Base-by-base conservation (phyloP, 2,797 vertebrate species). In the Acanthurus leucopareius region DNA sequence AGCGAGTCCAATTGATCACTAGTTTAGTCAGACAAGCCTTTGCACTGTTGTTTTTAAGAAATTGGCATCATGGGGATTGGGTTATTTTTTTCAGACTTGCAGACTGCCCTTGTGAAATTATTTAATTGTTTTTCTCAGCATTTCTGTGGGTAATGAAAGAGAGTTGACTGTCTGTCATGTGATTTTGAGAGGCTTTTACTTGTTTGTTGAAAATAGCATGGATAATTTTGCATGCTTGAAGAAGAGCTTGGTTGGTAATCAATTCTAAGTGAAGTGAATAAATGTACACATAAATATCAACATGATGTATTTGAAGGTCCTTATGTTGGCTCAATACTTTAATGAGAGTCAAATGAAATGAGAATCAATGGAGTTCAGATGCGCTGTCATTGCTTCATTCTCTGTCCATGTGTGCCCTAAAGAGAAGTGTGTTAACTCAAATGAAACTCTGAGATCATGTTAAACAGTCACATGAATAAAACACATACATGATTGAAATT, bases 1-100 rank as follows among this genome's bases (percentile, higher is more conserved):
- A 67, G 73, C 51, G n/a, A 71, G 79, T 79, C 73, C 52, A 74
- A 74, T 71, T 82, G 74, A 79, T 87, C 68, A 72, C 67, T 40
- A 63, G 72, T 81, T 69, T 76, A 80, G 47, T 68, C 77, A 70
- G 58, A 71, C 28, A 52, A 70, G 70, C 62, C 40, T 45, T 42
- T 47, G 73, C 32, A 4, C 63, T 82, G 76, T 80, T 88, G 69
- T 84, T 77, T 73, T 73, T 48, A 73, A 67, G 58, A 79, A 77
- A 77, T 54, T 64, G 63, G 71, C 42, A 71, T 68, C 63, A 32
- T 69, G 28, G 65, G 76, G 44, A 72, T 67, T 69, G 56, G 16
- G 47, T 19, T 69, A n/a, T 61, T 80, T 35, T 80, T 74, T 52
- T 62, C 61, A 17, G 40, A 75, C 57, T 53, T 60, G 59, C 58